A percentile compares a stretch with the other conserved stretches of the same genome.
These are phyloP conservation scores for Gallinago solitaria DNA, from an alignment of 2,797 vertebrate genomes.

Conservation along the genomic window DNA sequence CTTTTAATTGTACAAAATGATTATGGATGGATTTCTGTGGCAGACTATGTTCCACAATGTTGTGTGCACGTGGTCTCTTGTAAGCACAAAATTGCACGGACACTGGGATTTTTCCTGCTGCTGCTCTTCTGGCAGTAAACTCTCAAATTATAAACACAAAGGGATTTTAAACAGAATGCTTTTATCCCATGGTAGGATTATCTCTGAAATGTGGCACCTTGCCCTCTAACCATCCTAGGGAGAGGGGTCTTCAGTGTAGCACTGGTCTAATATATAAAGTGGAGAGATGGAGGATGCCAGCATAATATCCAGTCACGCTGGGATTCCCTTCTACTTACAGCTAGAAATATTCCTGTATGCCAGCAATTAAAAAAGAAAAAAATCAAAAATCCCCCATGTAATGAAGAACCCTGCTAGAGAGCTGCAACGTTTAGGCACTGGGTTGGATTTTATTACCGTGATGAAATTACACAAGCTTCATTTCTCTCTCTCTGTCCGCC, in stretches of 20 bases:
- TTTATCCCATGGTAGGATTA: background rate
- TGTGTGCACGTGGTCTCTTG: background rate
- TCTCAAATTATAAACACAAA: background rate
- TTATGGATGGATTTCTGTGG: background rate
- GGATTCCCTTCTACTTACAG: background rate
- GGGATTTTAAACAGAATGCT: background rate
- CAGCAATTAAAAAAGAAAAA: background rate
- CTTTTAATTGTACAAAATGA: background rate
- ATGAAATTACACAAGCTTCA: constrained; percentile 5
- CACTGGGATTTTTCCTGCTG: background rate
- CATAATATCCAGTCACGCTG: background rate
- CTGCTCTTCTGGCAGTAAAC: background rate
- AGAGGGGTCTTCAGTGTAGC: background rate
- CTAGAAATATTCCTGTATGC: background rate
- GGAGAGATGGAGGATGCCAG: background rate
- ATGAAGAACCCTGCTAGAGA: background rate
- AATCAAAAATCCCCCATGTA: background rate
- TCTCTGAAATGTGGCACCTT: background rate
- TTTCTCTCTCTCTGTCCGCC: background rate
- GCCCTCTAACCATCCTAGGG: background rate
- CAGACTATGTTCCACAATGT: background rate
- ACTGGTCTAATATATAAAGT: background rate
- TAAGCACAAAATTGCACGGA: background rate
- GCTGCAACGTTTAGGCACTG: background rate
- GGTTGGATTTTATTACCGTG: constrained; percentile 13